Evolutionary conservation across 2,113 vertebrate species (phyloP), one percentile per base, ranked within the genome.

Genomic region (Saccopteryx bilineata): DNA sequence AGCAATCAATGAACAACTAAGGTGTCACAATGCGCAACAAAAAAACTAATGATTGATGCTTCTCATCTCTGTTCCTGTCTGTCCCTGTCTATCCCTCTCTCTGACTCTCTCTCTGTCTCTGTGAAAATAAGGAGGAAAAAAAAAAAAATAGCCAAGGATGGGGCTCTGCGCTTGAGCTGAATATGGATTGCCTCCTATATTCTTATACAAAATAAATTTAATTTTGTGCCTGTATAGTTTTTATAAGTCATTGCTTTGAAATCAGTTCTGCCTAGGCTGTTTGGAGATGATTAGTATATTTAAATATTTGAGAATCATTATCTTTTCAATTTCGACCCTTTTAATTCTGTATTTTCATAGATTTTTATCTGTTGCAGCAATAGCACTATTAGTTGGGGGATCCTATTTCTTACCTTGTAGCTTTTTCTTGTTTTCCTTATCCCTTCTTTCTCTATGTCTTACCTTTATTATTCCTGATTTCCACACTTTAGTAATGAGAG

Each of bases 341-440:
- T 87, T 94, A 78, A 68, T 82, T 96, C 52, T 93, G 0, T 90
- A 50, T 83, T 96, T 46, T 79, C 11, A 86, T 78, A 87, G n/a
- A 3, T 91, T 90, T 90, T 82, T 71, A 24, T 74, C 28, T 85
- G 52, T 88, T 72, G 56, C 0, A 89, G 66, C 31, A 93, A 21
- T 61, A 85, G 6, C 13, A 65, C n/a, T n/a, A 11, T 17, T 75
- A 72, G 21, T 88, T 93, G 21, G 24, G 48, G 31, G 28, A 86
- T 5, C 31, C 15, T 75, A 1, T 89, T 94, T 76, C 39, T 87
- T 68, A 76, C 26, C 21, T 63, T 80, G 15, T 60, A 50, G 9
- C 23, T 94, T 86, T 88, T 81, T 71, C 24, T 91, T 76, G 15
- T 1, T 72, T 95, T 90, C 46, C 7, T 91, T 81, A 18, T 61